These are phyloP conservation scores for Nematolebias whitei DNA, from an alignment of 2,113 vertebrate species.

Conservation along the genomic window DNA sequence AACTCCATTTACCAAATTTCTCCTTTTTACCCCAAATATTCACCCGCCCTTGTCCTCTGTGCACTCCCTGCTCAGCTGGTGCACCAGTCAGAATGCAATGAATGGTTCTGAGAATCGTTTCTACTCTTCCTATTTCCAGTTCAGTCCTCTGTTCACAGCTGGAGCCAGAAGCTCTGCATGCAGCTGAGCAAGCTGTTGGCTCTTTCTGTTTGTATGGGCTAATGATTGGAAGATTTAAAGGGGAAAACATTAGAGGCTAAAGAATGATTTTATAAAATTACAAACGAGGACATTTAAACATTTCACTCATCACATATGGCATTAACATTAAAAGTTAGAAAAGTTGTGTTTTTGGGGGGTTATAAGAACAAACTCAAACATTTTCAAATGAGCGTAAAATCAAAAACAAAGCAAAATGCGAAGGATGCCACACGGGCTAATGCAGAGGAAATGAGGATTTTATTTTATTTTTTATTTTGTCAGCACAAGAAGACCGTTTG, in stretches of 20 bases:
- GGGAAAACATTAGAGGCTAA: not conserved
- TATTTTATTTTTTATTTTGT: no score
- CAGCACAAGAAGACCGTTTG: no score
- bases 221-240: constrained; percentile 17
- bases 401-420: constrained; percentile 5
- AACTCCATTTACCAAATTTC: constrained; percentile 20
- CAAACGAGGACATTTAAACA: not conserved
- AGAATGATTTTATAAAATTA: constrained; percentile 32
- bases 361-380: no score
- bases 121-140: constrained; percentile 77
- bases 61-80: constrained; percentile 51
- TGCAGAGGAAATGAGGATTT: no score
- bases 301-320: constrained; percentile 3
- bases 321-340: constrained; percentile 2
- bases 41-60: constrained; percentile 9
- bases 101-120: constrained; percentile 56
- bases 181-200: constrained; percentile 64
- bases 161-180: constrained; percentile 70
- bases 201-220: constrained; percentile 33
- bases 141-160: constrained; percentile 79
- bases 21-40: constrained; percentile 13
- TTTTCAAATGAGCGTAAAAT: no score
- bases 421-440: no score
- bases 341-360: no score
- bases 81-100: constrained; percentile 59